A percentile compares a stretch with the other conserved stretches of the same genome.
Conservation (phyloP, 2,797 vertebrate species). For the Semaprochilodus insignis region DNA sequence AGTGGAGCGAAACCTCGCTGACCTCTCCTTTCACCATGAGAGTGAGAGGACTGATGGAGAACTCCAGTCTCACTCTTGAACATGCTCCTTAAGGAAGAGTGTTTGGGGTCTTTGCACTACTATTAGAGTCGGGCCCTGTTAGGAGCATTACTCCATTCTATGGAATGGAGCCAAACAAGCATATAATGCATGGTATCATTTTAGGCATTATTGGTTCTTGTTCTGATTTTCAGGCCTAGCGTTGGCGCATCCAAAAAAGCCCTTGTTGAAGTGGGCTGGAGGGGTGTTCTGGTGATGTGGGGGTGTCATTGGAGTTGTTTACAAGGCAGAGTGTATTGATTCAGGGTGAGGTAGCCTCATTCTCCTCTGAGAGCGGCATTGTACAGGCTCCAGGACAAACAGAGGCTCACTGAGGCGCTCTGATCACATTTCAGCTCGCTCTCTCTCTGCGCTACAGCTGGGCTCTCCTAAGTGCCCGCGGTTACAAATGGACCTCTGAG, state of each 20-base stretch:
- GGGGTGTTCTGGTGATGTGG: conserved; percentile 35
- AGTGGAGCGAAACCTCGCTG: conserved; percentile 43
- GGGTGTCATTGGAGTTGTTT: conserved; percentile 61
- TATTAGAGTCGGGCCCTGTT: conserved; percentile 18
- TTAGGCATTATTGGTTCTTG: conserved; percentile 9
- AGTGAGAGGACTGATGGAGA: conserved; percentile 58
- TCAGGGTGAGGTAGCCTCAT: conserved; percentile 53
- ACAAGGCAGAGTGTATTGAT: conserved; percentile 61
- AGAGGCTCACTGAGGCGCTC: conserved; percentile 43
- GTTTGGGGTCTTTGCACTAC: conserved; percentile 15
- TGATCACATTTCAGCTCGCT: conserved; percentile 59
- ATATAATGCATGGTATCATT: conserved; percentile 13
- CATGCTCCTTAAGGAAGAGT: conserved; percentile 18
- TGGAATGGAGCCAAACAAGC: conserved; percentile 26
- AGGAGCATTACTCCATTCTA: neutral
- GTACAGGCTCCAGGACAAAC: conserved; percentile 59
- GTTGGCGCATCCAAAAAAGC: conserved; percentile 27
- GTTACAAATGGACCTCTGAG: conserved; percentile 56
- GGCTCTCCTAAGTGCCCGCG: conserved; percentile 49
- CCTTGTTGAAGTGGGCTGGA: neutral
- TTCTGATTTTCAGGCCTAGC: neutral
- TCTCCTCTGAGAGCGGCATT: conserved; percentile 52
- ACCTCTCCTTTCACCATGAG: conserved; percentile 42
- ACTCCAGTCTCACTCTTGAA: conserved; percentile 55
- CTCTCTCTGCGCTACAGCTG: conserved; percentile 50